A percentile compares a stretch with the other conserved stretches of the same genome.
Evolutionary conservation across 2,113 vertebrate species (phyloP).

Genomic region (Podocnemis expansa): DNA sequence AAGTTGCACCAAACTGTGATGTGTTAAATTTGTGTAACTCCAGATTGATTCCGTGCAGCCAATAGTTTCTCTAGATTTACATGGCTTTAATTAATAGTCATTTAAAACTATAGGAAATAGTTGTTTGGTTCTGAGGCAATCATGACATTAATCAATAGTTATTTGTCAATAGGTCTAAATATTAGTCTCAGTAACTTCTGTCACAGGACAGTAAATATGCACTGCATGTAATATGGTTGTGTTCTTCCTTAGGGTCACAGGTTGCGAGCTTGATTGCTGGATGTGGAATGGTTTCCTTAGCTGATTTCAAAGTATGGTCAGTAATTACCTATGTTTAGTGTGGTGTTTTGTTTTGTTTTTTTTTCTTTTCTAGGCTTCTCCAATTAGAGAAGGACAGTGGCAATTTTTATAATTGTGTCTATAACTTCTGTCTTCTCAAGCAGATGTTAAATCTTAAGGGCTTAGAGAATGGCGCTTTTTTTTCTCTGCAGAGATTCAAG

Average conservation of each 20-base stretch:
- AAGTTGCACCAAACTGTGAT: not conserved
- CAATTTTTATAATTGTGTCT: not conserved
- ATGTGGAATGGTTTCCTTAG: not conserved
- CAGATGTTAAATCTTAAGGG: not conserved
- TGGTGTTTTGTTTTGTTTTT: no score
- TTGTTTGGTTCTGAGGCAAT: not conserved
- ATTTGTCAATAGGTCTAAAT: not conserved
- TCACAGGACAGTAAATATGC: not conserved
- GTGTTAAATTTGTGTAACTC: not conserved
- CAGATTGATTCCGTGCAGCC: not conserved
- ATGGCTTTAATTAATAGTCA: rapidly evolving
- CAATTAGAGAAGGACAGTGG: not conserved
- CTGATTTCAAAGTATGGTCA: not conserved
- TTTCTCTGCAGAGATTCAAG: conserved; percentile 21
- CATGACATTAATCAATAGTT: not conserved
- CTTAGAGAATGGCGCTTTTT: conserved; percentile 13
- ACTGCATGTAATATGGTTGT: not conserved
- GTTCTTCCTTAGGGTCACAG: not conserved
- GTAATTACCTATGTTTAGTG: not conserved
- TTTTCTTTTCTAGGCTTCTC: not conserved
- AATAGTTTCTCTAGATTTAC: not conserved
- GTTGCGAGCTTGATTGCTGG: not conserved
- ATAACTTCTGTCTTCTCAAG: not conserved
- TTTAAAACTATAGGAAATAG: not conserved
- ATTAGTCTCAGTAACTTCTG: not conserved